Base-by-base conservation (phyloP, 2,797 vertebrate genomes). In the Sternarchorhynchus goeldii region DNA sequence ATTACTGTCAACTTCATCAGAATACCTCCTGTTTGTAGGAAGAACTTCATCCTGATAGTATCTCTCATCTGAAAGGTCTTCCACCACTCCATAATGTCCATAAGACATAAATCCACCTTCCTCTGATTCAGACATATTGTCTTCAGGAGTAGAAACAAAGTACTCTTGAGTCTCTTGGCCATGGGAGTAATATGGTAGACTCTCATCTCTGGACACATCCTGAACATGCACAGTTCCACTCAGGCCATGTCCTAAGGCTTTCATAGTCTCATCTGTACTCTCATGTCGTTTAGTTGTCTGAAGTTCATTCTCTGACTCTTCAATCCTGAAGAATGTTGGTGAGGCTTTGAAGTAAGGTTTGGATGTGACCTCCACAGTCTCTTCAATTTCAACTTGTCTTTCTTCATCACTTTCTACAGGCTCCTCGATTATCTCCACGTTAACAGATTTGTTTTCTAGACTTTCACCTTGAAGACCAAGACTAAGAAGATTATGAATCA, bases 141-240 rank as follows among this genome's bases (percentile, higher is more conserved):
- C 96, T 81, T 98, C 96, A 0, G 97, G 97, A 67, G 95, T 95
- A 2, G 96, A 98, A 72, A 98, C 96, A 82, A 96, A 97, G 81
- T 99, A 99, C 74, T 95, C 95, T 55, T 85, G 81, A 50, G 93
- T 91, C 82, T 96, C 96, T 79, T 89, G 87, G 25, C 89, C 89
- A 10, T 87, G 89, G 21, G 87, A 88, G 67, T 88, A 86, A 81
- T 87, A 89, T 32, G 90, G 79, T 74, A 84, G 85, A 72, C 89
- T 88, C 14, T 74, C 86, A 58, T 91, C 90, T 86, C 75, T 89
- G 17, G 89, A 89, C 73, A 92, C 91, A 0, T 92, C 92, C 20
- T 95, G 92, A n/a, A 94, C 93, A 32, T 90, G 91, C 20, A 92
- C 93, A 0, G 82, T 90, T 78, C 84, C 87, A 39, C 70, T 90